These are phyloP conservation scores for Drosophila ananassae DNA, from an alignment of 1,140 invertebrate genomes.

Conservation along the genomic window DNA sequence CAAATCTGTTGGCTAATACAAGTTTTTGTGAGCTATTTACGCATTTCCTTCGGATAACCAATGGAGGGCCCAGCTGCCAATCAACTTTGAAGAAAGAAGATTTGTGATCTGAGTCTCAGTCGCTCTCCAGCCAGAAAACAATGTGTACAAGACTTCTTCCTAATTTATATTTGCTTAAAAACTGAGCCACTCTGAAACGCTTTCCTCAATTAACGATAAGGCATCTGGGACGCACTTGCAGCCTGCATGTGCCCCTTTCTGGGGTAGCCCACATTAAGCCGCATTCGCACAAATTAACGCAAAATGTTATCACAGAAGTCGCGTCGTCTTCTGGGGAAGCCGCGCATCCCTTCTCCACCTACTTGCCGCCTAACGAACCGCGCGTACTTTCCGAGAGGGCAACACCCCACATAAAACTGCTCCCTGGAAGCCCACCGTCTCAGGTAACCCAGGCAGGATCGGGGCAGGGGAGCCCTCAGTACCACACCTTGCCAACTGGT, in stretches of 20 bases:
- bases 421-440: slow-evolving; percentile 57
- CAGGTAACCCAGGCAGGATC: background rate
- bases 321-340: slow-evolving; percentile 14
- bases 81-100: slow-evolving; percentile 45
- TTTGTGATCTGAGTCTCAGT: background rate
- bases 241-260: background rate
- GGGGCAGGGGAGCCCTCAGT: slow-evolving; percentile 1
- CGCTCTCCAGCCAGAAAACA: slow-evolving; percentile 19
- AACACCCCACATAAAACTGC: slow-evolving; percentile 36
- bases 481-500: slow-evolving; percentile 72
- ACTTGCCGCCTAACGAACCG: slow-evolving; percentile 59
- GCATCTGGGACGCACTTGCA: slow-evolving; percentile 37
- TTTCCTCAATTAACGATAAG: slow-evolving; percentile 76
- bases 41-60: slow-evolving; percentile 63
- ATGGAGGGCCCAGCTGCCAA: slow-evolving; percentile 58
- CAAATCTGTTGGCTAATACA: slow-evolving; percentile 70
- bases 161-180: slow-evolving; percentile 70
- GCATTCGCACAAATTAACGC: slow-evolving; percentile 80
- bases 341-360: slow-evolving; percentile 6
- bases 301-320: slow-evolving; percentile 65
- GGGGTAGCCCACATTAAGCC: slow-evolving; percentile 70
- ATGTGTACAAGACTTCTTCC: slow-evolving; percentile 4
- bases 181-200: slow-evolving; percentile 29
- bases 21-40: slow-evolving; percentile 83
- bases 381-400: slow-evolving; percentile 59